A percentile compares a stretch with the other conserved stretches of the same genome.
These are phyloP conservation scores for Nothoprocta pentlandii DNA, from an alignment of 2,113 vertebrate genomes.

Conservation along the genomic window DNA sequence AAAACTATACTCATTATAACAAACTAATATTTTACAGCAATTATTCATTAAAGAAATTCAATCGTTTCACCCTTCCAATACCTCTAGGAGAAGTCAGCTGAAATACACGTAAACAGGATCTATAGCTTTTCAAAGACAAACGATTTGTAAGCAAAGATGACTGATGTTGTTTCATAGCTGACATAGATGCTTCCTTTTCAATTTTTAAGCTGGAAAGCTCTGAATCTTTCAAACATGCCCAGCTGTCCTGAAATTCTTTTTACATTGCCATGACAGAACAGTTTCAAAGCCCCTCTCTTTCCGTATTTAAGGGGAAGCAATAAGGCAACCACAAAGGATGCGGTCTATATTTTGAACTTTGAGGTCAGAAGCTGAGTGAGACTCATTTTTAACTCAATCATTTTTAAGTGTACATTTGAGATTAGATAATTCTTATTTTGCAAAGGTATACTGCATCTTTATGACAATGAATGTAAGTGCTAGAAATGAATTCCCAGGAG, in stretches of 20 bases:
- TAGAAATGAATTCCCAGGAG: background rate
- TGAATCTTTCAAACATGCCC: conserved; percentile 5
- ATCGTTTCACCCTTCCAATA: background rate
- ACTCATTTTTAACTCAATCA: background rate
- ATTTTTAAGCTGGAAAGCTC: background rate
- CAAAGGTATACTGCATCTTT: background rate
- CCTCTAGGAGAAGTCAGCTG: background rate
- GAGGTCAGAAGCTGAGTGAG: background rate
- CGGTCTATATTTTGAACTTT: background rate
- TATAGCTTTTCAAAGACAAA: background rate
- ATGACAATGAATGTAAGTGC: background rate
- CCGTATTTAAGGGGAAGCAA: background rate
- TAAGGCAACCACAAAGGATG: background rate
- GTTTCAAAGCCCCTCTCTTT: background rate
- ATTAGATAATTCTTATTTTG: background rate
- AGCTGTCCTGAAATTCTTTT: conserved; percentile 33
- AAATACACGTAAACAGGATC: background rate
- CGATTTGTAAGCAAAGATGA: background rate
- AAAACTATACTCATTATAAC: background rate
- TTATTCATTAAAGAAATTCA: background rate
- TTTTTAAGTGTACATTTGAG: background rate
- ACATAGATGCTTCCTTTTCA: background rate
- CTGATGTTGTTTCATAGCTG: background rate
- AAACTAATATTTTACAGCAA: background rate
- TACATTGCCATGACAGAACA: background rate